These are phyloP conservation scores for Enteromius unitaeniatus DNA, from an alignment of 2,797 vertebrate genomes.

Conservation along the genomic window DNA sequence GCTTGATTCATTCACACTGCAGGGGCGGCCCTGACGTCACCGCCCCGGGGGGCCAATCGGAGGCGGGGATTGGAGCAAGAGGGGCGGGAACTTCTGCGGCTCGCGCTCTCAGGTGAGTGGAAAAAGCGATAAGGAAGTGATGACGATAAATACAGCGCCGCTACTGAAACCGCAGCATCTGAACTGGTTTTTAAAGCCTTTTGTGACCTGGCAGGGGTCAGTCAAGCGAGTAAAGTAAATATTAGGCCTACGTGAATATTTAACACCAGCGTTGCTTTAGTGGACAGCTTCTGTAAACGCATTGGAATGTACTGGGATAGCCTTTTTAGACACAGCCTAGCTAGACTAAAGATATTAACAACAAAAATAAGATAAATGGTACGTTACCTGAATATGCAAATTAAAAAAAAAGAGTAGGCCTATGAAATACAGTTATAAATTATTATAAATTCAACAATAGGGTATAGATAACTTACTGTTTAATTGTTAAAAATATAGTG, in stretches of 20 bases:
- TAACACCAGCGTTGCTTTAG: background rate
- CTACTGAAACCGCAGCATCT: background rate
- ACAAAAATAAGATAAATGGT: background rate
- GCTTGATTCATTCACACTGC: conserved; percentile 95
- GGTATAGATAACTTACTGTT: background rate
- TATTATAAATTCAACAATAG: background rate
- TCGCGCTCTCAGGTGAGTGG: conserved; percentile 48
- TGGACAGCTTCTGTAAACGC: background rate
- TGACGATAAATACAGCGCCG: conserved; percentile 69
- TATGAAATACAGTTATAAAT: background rate
- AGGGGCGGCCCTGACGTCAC: conserved; percentile 90
- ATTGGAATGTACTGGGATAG: background rate
- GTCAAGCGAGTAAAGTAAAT: background rate
- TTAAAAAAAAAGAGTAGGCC: background rate
- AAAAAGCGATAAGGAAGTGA: conserved; percentile 51
- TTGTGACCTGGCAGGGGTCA: background rate
- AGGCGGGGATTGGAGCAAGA: conserved; percentile 57
- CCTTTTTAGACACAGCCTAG: background rate
- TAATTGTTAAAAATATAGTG: no score
- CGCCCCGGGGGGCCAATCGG: conserved; percentile 77
- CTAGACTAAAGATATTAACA: background rate
- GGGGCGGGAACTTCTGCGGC: conserved; percentile 50
- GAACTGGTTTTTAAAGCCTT: background rate
- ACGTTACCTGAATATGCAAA: background rate
- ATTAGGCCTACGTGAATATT: background rate